phyloP scores from a whole-genome alignment of 1,140 invertebrate genomes.

The Cydia strobilella region DNA sequence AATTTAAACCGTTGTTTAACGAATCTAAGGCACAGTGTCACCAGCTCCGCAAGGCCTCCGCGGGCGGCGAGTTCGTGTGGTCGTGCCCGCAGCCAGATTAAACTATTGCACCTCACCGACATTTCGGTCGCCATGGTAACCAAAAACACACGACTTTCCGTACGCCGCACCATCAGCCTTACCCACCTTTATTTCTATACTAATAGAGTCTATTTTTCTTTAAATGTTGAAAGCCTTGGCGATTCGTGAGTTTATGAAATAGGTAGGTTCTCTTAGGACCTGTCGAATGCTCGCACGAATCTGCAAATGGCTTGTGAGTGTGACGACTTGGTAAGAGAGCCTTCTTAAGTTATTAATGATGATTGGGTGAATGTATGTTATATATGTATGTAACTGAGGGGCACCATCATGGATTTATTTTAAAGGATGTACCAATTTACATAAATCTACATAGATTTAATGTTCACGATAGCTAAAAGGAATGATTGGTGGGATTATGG shows the following conservation, averaged over 20 bases:
- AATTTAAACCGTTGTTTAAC: background rate
- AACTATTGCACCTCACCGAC: conserved; percentile 49
- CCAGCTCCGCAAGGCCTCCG: conserved; percentile 51
- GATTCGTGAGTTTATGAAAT: conserved; percentile 50
- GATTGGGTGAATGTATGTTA: background rate
- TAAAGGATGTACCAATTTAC: background rate
- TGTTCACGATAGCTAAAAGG: background rate
- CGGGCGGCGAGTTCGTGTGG: conserved; percentile 66
- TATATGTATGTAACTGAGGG: background rate
- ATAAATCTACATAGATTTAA: background rate
- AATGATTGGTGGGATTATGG: background rate
- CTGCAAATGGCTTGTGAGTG: conserved; percentile 32
- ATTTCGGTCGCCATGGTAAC: conserved; percentile 48
- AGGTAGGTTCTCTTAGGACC: conserved; percentile 42
- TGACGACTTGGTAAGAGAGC: background rate
- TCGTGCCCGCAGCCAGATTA: conserved; percentile 66
- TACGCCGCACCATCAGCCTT: conserved; percentile 31
- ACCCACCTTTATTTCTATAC: background rate
- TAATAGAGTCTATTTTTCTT: background rate
- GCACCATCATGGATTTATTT: background rate
- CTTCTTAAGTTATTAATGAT: background rate
- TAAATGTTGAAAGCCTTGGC: background rate
- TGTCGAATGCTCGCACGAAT: conserved; percentile 50
- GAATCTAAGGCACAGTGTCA: conserved; percentile 35
- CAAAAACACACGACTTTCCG: conserved; percentile 43